Base-by-base conservation (phyloP, 2,888 invertebrate genomes). In the Chrysomela aeneicollis region DNA sequence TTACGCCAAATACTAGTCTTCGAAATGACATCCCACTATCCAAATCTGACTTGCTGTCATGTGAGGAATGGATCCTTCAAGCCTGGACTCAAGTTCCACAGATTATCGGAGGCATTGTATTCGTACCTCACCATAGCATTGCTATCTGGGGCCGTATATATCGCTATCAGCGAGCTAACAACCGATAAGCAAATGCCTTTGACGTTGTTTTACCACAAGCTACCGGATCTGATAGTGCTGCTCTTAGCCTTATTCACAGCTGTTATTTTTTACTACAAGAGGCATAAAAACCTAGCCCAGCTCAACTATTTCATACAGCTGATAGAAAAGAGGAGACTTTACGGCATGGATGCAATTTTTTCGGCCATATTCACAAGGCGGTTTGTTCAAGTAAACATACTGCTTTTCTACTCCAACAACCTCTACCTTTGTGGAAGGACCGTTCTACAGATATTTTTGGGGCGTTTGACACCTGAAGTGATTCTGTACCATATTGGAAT, bases 251-350 rank as follows among this genome's bases (percentile, higher is more conserved):
- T 42, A 10, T 35, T 12, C 10, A 35, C 35, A 10, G 35, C 35
- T 35, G n/a, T 17, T n/a, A 50, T 21, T 5, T 21, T 50, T 1
- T 17, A 26, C 18, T n/a, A 22, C 50, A n/a, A 50, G 12, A 50
- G 19, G 18, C 1, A 1, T 4, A 50, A 18, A 2, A 22, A 26
- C 50, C 22, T 18, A n/a, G 5, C n/a, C 4, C 30, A 54, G 4
- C 6, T 35, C 17, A 54, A 42, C 54, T 19, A 35, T 30, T 32
- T 54, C 12, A 35, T 30, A 19, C 21, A 32, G 54, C 22, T 54
- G 37, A n/a, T 54, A 5, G 12, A 54, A 4, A 26, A 30, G 30
- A 8, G 32, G 42, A 54, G 17, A 15, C 0, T 26, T 12, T 54
- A n/a, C 15, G 54, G 50, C 5, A 18, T 50, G 12, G 18, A 15